These are phyloP conservation scores for Morone chrysops DNA, from an alignment of 2,113 vertebrate genomes.

Conservation along the genomic window DNA sequence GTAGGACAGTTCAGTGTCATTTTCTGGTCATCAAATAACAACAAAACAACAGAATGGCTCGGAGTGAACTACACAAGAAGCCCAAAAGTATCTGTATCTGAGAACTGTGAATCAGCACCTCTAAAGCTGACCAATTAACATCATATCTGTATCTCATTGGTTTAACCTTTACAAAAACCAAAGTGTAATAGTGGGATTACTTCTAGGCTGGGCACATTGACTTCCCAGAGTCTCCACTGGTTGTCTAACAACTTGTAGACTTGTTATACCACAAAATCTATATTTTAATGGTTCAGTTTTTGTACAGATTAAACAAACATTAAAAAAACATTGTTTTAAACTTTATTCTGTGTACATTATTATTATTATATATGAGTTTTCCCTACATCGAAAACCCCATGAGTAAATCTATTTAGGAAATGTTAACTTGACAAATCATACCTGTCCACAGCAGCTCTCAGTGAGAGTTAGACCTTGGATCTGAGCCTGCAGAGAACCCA, in stretches of 20 bases:
- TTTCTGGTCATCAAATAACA: no score
- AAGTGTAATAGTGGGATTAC: not conserved
- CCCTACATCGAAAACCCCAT: not conserved
- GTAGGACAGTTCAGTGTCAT: no score
- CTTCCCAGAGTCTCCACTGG: not conserved
- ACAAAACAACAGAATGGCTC: no score
- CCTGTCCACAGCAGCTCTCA: conserved; percentile 91
- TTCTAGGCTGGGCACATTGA: not conserved
- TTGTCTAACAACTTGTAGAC: not conserved
- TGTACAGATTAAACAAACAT: not conserved
- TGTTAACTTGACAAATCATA: conserved; percentile 24
- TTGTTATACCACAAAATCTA: not conserved
- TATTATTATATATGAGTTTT: not conserved
- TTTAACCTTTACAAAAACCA: no score
- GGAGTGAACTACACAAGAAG: no score
- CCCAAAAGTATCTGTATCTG: no score
- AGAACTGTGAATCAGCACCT: not conserved
- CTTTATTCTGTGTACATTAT: not conserved
- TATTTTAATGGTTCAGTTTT: not conserved
- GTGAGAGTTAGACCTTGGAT: conserved; percentile 92
- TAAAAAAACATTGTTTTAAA: no score
- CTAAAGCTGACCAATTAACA: not conserved
- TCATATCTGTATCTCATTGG: not conserved
- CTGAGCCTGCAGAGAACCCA: conserved; percentile 90
- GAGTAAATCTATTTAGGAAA: not conserved